phyloP scores from a whole-genome alignment of 2,113 vertebrate genomes.

The Triplophysa tibetana region DNA sequence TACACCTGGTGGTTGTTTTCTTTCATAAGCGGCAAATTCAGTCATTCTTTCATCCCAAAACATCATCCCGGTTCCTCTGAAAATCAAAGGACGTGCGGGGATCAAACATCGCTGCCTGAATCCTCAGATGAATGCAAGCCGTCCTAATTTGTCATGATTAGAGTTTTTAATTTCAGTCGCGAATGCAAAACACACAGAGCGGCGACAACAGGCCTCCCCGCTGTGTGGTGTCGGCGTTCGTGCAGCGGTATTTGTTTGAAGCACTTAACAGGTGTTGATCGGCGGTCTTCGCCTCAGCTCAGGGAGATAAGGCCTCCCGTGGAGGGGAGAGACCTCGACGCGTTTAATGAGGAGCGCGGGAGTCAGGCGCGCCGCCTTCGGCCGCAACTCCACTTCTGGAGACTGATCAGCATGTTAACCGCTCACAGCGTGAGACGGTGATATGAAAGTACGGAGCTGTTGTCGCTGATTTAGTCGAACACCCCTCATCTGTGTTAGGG shows the following conservation, averaged over 20 bases:
- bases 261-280: constrained; percentile 60
- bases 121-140: constrained; percentile 15
- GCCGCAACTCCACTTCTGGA: constrained; percentile 76
- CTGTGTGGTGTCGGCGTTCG: constrained; percentile 34
- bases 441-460: constrained; percentile 76
- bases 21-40: constrained; percentile 63
- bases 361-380: constrained; percentile 76
- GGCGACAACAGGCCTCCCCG: constrained; percentile 31
- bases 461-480: constrained; percentile 80
- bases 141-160: constrained; percentile 44
- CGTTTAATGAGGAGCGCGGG: constrained; percentile 83
- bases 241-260: constrained; percentile 44
- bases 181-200: constrained; percentile 35
- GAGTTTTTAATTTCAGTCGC: constrained; percentile 35
- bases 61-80: background rate
- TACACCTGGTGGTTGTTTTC: background rate
- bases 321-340: constrained; percentile 72
- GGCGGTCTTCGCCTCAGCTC: constrained; percentile 54
- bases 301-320: constrained; percentile 69
- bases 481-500: constrained; percentile 63
- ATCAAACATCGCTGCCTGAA: constrained; percentile 4
- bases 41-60: constrained; percentile 22
- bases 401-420: constrained; percentile 82
- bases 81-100: constrained; percentile 5
- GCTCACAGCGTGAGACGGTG: constrained; percentile 82